Percentiles rank a stretch among this genome's conserved stretches.
phyloP scores from a whole-genome alignment of 1,140 invertebrate genomes.

The Zophobas morio region DNA sequence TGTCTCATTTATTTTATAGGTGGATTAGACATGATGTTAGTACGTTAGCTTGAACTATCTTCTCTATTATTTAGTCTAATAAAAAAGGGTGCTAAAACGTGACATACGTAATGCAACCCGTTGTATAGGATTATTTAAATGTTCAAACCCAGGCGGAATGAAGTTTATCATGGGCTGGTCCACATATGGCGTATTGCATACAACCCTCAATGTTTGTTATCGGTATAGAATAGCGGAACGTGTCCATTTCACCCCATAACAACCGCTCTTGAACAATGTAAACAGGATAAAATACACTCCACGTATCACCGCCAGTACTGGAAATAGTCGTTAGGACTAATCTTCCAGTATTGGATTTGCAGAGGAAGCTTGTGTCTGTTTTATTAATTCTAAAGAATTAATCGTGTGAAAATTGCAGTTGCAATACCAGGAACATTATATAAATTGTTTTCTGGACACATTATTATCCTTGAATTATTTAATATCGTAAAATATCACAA shows the following conservation, averaged over 20 bases:
- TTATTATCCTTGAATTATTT: too few relatives aligned
- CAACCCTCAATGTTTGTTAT: conserved; percentile 23
- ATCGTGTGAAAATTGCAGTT: conserved; percentile 1
- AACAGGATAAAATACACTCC: conserved; percentile 37
- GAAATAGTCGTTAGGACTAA: conserved; percentile 26
- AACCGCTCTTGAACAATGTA: conserved; percentile 26
- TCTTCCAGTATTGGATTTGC: conserved; percentile 22
- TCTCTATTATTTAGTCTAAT: conserved; percentile 41
- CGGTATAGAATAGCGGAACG: conserved; percentile 29
- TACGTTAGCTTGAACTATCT: conserved; percentile 3
- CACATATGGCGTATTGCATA: conserved; percentile 3
- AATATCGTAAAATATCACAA: too few relatives aligned
- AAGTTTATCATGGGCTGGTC: conserved; percentile 32
- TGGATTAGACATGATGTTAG: too few relatives aligned
- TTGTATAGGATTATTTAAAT: conserved; percentile 48
- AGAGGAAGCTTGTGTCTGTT: conserved; percentile 15
- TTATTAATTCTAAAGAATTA: conserved; percentile 5
- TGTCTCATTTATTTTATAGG: too few relatives aligned
- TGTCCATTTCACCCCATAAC: conserved; percentile 31
- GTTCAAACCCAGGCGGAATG: conserved; percentile 20
- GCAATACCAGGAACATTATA: neutral
- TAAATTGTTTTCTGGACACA: too few relatives aligned
- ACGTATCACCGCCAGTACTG: conserved; percentile 19
- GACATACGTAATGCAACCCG: conserved; percentile 44
- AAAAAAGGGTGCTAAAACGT: conserved; percentile 44